These are phyloP conservation scores for Sander lucioperca DNA, from an alignment of 2,113 vertebrate species.

Conservation along the genomic window DNA sequence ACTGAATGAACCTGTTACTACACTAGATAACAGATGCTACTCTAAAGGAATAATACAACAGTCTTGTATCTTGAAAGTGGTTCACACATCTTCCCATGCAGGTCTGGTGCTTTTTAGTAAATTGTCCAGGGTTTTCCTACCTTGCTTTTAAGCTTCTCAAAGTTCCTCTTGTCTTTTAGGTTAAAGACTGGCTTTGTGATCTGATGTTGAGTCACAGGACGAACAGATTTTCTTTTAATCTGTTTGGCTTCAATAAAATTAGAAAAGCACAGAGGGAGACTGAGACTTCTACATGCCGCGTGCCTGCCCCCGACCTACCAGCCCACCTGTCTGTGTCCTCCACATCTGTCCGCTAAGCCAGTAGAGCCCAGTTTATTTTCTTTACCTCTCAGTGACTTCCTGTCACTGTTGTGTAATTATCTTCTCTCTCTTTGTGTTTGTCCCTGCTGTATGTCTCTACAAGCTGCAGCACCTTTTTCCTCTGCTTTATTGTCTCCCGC, in stretches of 20 bases:
- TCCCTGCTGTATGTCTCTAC: conserved; percentile 6
- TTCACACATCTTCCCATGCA: neutral
- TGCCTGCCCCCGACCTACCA: conserved; percentile 21
- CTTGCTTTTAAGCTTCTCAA: conserved; percentile 30
- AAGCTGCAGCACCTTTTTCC: neutral
- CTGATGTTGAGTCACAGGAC: conserved; percentile 6
- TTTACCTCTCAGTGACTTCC: conserved; percentile 27
- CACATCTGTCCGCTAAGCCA: conserved; percentile 34
- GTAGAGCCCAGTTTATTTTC: conserved; percentile 44
- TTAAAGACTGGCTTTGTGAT: conserved; percentile 29
- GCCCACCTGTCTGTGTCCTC: conserved; percentile 53
- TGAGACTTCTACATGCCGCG: conserved; percentile 13
- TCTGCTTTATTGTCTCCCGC: conserved; percentile 35
- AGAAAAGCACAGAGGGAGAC: conserved; percentile 24
- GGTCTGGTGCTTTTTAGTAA: conserved; percentile 14
- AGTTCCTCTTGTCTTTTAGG: conserved; percentile 17
- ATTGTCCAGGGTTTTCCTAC: conserved; percentile 1
- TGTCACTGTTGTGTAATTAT: conserved; percentile 36
- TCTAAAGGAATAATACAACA: neutral
- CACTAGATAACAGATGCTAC: neutral
- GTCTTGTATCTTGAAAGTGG: neutral
- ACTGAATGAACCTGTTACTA: neutral
- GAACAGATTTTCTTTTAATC: conserved; percentile 18
- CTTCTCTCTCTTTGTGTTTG: conserved; percentile 22
- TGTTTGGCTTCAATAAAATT: conserved; percentile 43